These are phyloP conservation scores for Hippoglossus stenolepis DNA, from an alignment of 2,113 vertebrate species.

Conservation along the genomic window DNA sequence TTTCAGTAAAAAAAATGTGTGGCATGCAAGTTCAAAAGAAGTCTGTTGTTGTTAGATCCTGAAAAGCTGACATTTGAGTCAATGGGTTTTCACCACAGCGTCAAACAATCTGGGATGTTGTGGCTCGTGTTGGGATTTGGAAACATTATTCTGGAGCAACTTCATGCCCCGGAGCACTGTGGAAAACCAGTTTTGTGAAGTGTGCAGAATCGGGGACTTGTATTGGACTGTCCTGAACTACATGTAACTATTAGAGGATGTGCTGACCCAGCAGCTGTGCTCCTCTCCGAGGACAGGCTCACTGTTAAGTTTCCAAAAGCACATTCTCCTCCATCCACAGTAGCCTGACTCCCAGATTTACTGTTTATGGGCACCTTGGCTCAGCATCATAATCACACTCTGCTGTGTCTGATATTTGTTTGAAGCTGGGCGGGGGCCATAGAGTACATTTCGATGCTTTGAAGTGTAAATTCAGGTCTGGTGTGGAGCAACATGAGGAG, in stretches of 20 bases:
- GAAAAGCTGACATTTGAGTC: conserved; percentile 34
- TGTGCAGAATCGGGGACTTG: conserved; percentile 33
- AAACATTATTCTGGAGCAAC: conserved; percentile 22
- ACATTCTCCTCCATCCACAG: conserved; percentile 15
- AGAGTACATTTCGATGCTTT: conserved; percentile 46
- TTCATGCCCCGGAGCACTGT: conserved; percentile 15
- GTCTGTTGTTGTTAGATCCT: conserved; percentile 19
- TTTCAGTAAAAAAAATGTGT: background rate
- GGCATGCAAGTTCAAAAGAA: conserved; percentile 23
- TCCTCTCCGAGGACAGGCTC: conserved; percentile 58
- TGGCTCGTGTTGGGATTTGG: conserved; percentile 41
- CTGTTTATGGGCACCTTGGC: conserved; percentile 55
- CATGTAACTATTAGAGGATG: conserved; percentile 63
- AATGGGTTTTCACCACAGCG: conserved; percentile 36
- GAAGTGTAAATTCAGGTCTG: conserved; percentile 65
- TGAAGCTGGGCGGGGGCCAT: conserved; percentile 54
- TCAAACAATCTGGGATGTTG: conserved; percentile 26
- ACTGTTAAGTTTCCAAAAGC: conserved; percentile 50
- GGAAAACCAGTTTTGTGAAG: conserved; percentile 32
- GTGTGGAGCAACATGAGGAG: conserved; percentile 22
- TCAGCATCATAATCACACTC: conserved; percentile 55
- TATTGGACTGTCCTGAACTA: conserved; percentile 52
- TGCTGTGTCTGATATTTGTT: conserved; percentile 69
- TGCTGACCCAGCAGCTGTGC: conserved; percentile 73
- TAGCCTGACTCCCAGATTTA: conserved; percentile 47